Evolutionary conservation across 2,113 vertebrate species (phyloP), one percentile per base, ranked within the genome.

Genomic region (Sphyrna mokarran): DNA sequence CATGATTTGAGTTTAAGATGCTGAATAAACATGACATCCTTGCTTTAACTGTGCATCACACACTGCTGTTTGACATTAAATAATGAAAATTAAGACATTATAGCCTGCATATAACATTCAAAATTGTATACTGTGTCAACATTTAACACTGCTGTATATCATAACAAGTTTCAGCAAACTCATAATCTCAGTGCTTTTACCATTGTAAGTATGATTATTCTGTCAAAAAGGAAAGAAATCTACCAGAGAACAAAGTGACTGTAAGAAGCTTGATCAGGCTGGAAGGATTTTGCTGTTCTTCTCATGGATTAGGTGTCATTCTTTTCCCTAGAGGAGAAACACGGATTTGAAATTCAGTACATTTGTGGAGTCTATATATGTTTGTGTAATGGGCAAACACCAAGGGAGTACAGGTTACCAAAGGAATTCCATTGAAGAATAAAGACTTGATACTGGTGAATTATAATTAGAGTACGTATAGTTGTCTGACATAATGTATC

Each of bases 321-420:
- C 37, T 70, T 76, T 48, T 95, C 94, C 94, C 68, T 54, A 29
- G 43, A 95, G 94, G 43, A 72, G 69, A 95, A 95, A 54, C 94
- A 95, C 54, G 68, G 94, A 72, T 95, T 95, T 95, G 69, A 70
- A 95, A 72, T 76, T 95, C 94, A 95, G 69, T 95, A 69, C 69
- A 95, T 95, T 95, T 72, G 68, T 68, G 29, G 94, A 72, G 37
- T 72, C 94, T 72, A 72, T 95, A 95, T 95, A 72, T 95, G 61
- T 63, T 93, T 72, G 40, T 76, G 68, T 95, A 72, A 95, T 95
- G 68, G 94, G 43, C 94, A 95, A 95, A 72, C 94, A 95, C 94
- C 69, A 48, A 95, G 94, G 94, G 94, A 95, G 94, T 95, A 72
- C 69, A 95, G 69, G 69, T 72, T 72, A 95, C 40, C 69, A 95